Base-by-base conservation (phyloP, 2,888 invertebrate species). In the Scelioninae gen. 1 region DNA sequence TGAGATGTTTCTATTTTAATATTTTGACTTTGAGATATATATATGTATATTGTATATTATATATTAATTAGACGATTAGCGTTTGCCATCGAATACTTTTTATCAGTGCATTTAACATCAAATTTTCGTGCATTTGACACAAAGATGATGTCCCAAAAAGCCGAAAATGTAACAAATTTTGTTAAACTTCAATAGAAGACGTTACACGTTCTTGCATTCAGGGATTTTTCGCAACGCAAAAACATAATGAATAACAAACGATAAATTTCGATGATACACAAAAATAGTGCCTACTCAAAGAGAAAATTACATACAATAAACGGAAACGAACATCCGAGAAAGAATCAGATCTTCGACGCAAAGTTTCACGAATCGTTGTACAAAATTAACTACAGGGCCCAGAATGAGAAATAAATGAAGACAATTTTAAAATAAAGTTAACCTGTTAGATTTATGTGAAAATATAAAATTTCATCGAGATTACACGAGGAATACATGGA, bases 381-480 rank as follows among this genome's bases (percentile, higher is more conserved):
- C 91, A 91, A 91, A 91, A 88, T 91, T 89, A 80, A 89, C 89
- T 90, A 90, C 91, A 91, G 91, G 90, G 90, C 90, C 89, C 88
- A 90, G 85, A 87, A 80, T 84, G 87, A 88, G 45, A 47, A 76
- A 75, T 76, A 76, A 65, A 55, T 58, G 32, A 47, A 16, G 13
- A 72, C 15, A 34, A 62, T 49, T 69, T 72, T n/a, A n/a, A 69
- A 74, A 8, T 38, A 66, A 85, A 85, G 85, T 87, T 88, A 88
- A 86, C 84, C 65, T 85, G 86, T 82, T 88, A n/a, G n/a, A 88
- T 88, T 88, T 88, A 88, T 85, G 85, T 80, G 85, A 82, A 82
- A 80, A 82, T 69, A 66, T 75, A 68, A 62, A 10, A 65, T 32
- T 34, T 16, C 10, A 38, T 53, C 55, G 15, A 29, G 55, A 34